Percentiles rank a stretch among this genome's conserved stretches.
These are phyloP conservation scores for Thermophis baileyi DNA, from an alignment of 2,113 vertebrate species.

Conservation along the genomic window DNA sequence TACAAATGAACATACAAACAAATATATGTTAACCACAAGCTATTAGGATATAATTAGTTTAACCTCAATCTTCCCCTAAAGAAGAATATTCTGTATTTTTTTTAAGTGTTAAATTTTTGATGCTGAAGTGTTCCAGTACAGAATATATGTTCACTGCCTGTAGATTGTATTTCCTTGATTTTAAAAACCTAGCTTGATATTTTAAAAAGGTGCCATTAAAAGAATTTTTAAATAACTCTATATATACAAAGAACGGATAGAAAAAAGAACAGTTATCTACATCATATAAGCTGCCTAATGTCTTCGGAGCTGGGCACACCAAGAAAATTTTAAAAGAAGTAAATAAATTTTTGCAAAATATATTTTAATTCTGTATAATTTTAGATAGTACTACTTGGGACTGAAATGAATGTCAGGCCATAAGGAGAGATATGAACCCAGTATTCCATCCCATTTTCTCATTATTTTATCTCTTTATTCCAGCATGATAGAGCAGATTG, in stretches of 20 bases:
- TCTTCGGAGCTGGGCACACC: not conserved
- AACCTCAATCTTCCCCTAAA: constrained; percentile 40
- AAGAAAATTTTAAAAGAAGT: not conserved
- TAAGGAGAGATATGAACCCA: constrained; percentile 19
- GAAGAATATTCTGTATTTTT: constrained; percentile 42
- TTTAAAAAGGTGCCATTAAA: not conserved
- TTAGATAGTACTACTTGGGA: constrained; percentile 46
- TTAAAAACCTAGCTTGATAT: not conserved
- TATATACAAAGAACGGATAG: not conserved
- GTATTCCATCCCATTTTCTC: not conserved
- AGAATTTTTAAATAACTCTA: constrained; percentile 18
- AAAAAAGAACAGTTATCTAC: constrained; percentile 2
- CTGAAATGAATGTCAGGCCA: constrained; percentile 41
- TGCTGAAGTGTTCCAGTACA: constrained; percentile 19
- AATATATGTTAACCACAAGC: constrained; percentile 29
- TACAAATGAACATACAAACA: constrained; percentile 36
- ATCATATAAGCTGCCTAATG: not conserved
- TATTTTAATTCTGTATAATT: constrained; percentile 22
- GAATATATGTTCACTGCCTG: not conserved
- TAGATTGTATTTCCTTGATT: not conserved
- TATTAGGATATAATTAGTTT: constrained; percentile 34
- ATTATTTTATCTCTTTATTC: not conserved
- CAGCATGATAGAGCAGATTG: not conserved
- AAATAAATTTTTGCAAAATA: constrained; percentile 33
- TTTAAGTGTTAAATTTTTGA: constrained; percentile 23